Evolutionary conservation across 2,113 vertebrate genomes (phyloP), one percentile per base, ranked within the genome.

Genomic region (Rynchops niger): DNA sequence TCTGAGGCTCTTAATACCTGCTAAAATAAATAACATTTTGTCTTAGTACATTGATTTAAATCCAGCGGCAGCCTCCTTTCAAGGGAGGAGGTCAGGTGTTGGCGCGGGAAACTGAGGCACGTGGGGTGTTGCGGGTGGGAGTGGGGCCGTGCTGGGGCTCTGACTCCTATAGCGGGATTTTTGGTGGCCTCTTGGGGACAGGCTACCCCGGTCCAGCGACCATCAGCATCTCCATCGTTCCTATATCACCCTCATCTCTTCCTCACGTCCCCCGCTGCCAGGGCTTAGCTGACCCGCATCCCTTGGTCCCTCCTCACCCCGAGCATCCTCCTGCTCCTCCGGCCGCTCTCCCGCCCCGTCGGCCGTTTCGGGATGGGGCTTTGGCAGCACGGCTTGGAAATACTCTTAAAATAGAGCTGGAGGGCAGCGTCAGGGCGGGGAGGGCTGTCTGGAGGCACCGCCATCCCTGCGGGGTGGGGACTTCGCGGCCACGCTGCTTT

Each of bases 81-180:
- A 7, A 12, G 47, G 49, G 36, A n/a, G 26, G 16, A 10, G 27
- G 7, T 3, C 0, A 1, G 26, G 45, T 34, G 49, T 5, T 49
- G 85, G 11, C 2, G 15, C 20, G 34, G 65, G 74, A 95, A 93
- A 86, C 74, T 43, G 95, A 93, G 90, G 74, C 73, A 72, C 3
- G 0, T 0, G 0, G 25, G 9, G 30, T 6, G 38, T 9, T 42
- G 18, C 1, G 1, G 45, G 55, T 52, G 66, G 16, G 25, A 43
- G 13, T 0, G 2, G 16, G 53, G 36, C 36, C 34, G 26, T 20
- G 16, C 50, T 61, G 2, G 2, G 55, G 8, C 4, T 78, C 34
- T 34, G 3, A 13, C 29, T 56, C 32, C 69, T 17, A 0, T 1
- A 25, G 8, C 1, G 3, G 43, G 34, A 23, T 30, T 82, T 79